These are phyloP conservation scores for Orchesella flavescens DNA, from an alignment of 2,888 invertebrate species.

Conservation along the genomic window DNA sequence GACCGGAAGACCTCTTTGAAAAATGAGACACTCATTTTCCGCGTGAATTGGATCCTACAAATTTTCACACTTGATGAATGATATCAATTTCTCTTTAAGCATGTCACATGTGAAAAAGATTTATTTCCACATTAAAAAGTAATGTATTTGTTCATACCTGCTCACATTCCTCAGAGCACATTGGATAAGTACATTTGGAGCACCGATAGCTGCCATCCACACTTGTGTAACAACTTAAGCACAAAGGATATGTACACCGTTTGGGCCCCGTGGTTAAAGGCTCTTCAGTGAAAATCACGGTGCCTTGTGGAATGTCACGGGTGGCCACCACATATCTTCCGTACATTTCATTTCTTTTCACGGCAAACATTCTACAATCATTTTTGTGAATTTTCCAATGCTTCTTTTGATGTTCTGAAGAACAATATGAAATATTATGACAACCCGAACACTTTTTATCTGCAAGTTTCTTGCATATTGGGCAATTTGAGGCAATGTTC, in stretches of 20 bases:
- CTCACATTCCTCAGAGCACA: conserved; percentile 71
- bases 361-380: conserved; percentile 78
- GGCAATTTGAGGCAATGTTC: conserved; percentile 75
- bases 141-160: conserved; percentile 58
- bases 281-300: conserved; percentile 69
- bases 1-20: conserved; percentile 46
- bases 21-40: conserved; percentile 69
- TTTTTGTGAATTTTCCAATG: conserved; percentile 85
- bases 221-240: conserved; percentile 68
- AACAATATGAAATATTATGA: conserved; percentile 83
- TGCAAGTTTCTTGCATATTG: conserved; percentile 80
- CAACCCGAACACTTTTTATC: conserved; percentile 84
- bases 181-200: conserved; percentile 69
- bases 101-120: not conserved
- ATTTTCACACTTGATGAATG: not conserved
- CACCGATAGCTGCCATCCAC: conserved; percentile 67
- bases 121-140: not conserved
- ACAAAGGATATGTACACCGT: conserved; percentile 69
- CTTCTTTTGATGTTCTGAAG: conserved; percentile 83
- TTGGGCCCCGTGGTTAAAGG: conserved; percentile 70
- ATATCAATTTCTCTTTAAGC: not conserved
- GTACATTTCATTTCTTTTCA: conserved; percentile 65
- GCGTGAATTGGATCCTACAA: conserved; percentile 61
- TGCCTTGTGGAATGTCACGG: conserved; percentile 70
- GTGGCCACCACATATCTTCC: conserved; percentile 70